Evolutionary conservation across 1,140 invertebrate genomes (phyloP).

Genomic region (Pachypeltis micranthus): DNA sequence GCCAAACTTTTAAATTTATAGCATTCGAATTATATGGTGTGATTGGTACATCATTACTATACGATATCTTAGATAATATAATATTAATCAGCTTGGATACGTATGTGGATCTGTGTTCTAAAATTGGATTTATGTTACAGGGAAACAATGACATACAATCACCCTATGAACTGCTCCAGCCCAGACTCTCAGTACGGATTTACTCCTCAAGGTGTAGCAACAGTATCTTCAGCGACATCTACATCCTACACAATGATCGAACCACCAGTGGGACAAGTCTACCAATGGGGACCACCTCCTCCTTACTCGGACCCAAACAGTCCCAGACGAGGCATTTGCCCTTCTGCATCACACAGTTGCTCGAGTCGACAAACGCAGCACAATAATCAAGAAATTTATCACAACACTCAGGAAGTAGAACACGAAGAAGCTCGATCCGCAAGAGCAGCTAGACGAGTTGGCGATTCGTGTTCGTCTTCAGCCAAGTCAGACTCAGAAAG

Average conservation of each 20-base stretch:
- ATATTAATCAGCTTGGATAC: no score
- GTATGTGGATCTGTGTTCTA: no score
- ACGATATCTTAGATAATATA: no score
- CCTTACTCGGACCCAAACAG: conserved; percentile 26
- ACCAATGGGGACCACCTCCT: conserved; percentile 25
- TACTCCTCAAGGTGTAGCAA: conserved; percentile 18
- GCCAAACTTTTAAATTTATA: no score
- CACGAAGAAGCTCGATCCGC: not conserved
- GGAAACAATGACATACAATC: conserved; percentile 16
- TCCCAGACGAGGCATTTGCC: conserved; percentile 17
- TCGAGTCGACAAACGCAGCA: conserved; percentile 10
- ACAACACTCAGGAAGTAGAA: conserved; percentile 1
- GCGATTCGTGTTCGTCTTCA: conserved; percentile 19
- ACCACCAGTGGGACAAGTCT: conserved; percentile 13
- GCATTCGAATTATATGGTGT: no score
- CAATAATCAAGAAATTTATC: conserved; percentile 2
- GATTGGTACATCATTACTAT: no score
- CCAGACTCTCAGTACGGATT: conserved; percentile 26
- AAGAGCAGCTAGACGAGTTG: not conserved
- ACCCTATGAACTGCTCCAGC: conserved; percentile 20
- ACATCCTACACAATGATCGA: conserved; percentile 23
- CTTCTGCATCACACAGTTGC: conserved; percentile 15
- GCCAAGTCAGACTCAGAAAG: conserved; percentile 16
- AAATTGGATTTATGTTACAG: no score
- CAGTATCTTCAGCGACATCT: conserved; percentile 18